Percentiles rank a stretch among this genome's conserved stretches.
Evolutionary conservation across 64 coral and sea anemone species (phyloP).

Genomic region (Catalaphyllia jardinei): DNA sequence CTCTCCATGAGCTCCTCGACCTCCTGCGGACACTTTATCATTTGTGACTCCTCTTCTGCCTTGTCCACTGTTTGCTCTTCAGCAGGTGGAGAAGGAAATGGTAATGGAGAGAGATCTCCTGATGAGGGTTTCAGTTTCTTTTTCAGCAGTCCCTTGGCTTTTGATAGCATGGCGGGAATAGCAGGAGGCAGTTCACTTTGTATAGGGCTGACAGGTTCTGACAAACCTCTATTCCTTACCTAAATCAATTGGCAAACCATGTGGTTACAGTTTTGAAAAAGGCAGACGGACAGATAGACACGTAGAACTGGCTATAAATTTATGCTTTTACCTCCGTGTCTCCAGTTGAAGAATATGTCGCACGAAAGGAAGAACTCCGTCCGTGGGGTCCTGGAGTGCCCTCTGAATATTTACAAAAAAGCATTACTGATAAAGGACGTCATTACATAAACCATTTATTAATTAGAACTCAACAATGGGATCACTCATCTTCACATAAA

Average conservation of each 20-base stretch:
- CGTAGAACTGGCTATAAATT: neutral
- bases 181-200: conserved; percentile 49
- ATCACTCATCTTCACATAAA: too few species aligned
- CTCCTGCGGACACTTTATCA: conserved; percentile 3
- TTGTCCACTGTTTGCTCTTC: neutral
- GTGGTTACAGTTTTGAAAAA: too few species aligned
- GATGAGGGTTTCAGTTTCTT: conserved; percentile 42
- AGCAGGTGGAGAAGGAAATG: neutral
- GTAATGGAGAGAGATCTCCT: neutral
- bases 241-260: neutral
- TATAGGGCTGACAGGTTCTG: conserved; percentile 15
- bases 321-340: conserved; percentile 9
- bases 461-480: too few species aligned
- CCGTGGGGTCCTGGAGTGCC: neutral
- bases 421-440: neutral
- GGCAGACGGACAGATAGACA: neutral
- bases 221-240: neutral
- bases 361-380: conserved; percentile 15
- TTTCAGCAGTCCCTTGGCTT: conserved; percentile 59
- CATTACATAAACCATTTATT: too few species aligned
- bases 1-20: conserved; percentile 38
- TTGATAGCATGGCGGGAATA: conserved; percentile 58
- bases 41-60: neutral
- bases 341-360: neutral
- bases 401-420: neutral